Base-by-base conservation (phyloP, 2,888 invertebrate species). In the Drosophila borborema region DNA sequence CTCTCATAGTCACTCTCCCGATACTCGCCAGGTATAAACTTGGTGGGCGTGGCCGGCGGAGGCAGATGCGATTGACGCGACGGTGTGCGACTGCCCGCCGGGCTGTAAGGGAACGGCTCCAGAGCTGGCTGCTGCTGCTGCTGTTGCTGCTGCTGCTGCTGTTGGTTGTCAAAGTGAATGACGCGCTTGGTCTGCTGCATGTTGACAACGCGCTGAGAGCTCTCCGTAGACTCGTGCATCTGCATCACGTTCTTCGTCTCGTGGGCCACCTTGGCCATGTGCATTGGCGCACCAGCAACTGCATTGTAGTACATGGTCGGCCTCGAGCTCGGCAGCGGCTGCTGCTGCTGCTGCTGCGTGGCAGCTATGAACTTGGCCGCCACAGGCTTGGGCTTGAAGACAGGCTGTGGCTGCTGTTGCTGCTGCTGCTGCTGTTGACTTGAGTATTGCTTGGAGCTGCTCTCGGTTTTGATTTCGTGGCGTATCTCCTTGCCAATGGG, bases 1-100 rank as follows among this genome's bases (percentile, higher is more conserved):
- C 95, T 95, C 81, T 96, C 96, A 80, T 96, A 96, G 82, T 96
- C 96, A 61, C 95, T 95, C 82, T 96, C 96, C 18, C 94, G 93
- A 74, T 95, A 95, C 70, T 95, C 95, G 14, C 95, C 95, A 8
- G 94, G 95, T 23, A 95, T 91, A 84, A 96, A 96, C 90, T 95
- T 96, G 6, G 94, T 95, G 3, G 96, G 96, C 4, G 94, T 95
- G 0, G 95, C 94, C 49, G 94, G 93, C 3, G 94, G 94, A 40
- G 94, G 94, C 23, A 92, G 91, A 34, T 91, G 90, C 56, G 92
- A 91, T 56, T 91, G 90, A 3, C 92, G 91, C n/a, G 92, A 89
- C 1, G 92, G 92, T 5, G 91, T 90, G 8, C 90, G 91, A 68
- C 91, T 92, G 9, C 91, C 92, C 16, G 93, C 93, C 20, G 94